Percentiles rank a stretch among this genome's conserved stretches.
Conservation (phyloP, 1,140 invertebrate genomes). For the Aphidius ervi region DNA sequence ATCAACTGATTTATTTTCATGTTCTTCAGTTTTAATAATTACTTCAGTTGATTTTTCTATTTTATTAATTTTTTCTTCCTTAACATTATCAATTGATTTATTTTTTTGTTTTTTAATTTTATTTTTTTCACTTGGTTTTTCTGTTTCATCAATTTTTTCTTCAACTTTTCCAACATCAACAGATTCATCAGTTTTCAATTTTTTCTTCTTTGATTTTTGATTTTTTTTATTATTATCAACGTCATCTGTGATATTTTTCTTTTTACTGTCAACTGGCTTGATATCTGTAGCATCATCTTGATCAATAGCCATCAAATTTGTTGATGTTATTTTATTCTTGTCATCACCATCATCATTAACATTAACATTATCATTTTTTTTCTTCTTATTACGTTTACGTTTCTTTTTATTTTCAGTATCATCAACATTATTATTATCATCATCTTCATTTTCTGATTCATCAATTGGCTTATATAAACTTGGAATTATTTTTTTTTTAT, state of each 20-base stretch:
- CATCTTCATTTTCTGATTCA: constrained; percentile 19
- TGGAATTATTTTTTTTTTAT: constrained; percentile 82
- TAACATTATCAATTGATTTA: no score
- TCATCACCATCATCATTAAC: neutral
- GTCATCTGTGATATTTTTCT: neutral
- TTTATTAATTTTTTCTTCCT: no score
- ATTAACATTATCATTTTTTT: constrained; percentile 19
- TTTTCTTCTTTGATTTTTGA: no score
- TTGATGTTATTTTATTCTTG: neutral
- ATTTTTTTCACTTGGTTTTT: no score
- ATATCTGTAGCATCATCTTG: neutral
- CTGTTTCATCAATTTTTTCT: no score
- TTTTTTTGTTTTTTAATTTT: no score
- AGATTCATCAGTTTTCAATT: no score
- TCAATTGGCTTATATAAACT: constrained; percentile 62
- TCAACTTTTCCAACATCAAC: no score
- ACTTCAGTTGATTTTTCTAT: no score
- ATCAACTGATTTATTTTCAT: neutral
- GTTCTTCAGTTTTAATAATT: neutral
- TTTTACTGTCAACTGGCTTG: neutral
- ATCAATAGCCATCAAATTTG: neutral
- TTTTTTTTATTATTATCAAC: no score
- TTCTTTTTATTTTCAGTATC: constrained; percentile 15
- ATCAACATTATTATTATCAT: constrained; percentile 6
- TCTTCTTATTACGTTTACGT: constrained; percentile 30